Evolutionary conservation across 2,113 vertebrate genomes (phyloP).

Genomic region (Colossoma macropomum): DNA sequence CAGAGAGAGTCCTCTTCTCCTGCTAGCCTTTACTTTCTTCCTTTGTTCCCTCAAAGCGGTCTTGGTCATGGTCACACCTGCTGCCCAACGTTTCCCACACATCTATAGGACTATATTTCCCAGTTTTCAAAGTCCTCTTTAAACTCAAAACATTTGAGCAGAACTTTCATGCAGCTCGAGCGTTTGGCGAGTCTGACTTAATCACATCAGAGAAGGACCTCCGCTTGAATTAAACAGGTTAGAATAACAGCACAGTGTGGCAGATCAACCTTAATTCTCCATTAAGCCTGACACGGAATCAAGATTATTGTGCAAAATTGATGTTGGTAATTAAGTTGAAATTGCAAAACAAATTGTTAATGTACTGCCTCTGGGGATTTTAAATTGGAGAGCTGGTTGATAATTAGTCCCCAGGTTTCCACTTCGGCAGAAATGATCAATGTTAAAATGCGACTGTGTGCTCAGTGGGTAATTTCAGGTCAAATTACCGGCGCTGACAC

Average conservation of each 20-base stretch:
- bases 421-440: background rate
- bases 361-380: background rate
- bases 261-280: background rate
- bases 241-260: background rate
- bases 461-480: background rate
- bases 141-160: background rate
- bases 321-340: constrained; percentile 19
- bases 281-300: background rate
- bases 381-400: background rate
- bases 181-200: background rate
- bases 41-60: background rate
- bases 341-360: constrained; percentile 18
- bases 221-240: background rate
- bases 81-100: background rate
- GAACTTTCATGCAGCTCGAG: background rate
- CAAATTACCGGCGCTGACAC: background rate
- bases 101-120: background rate
- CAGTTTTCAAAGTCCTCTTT: background rate
- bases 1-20: background rate
- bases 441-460: background rate
- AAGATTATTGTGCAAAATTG: constrained; percentile 1
- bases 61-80: background rate
- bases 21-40: constrained; percentile 10
- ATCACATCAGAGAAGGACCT: background rate
- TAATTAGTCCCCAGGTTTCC: constrained; percentile 3